Conservation (phyloP, 64 coral and sea anemone genomes). For the Porites australiensis region DNA sequence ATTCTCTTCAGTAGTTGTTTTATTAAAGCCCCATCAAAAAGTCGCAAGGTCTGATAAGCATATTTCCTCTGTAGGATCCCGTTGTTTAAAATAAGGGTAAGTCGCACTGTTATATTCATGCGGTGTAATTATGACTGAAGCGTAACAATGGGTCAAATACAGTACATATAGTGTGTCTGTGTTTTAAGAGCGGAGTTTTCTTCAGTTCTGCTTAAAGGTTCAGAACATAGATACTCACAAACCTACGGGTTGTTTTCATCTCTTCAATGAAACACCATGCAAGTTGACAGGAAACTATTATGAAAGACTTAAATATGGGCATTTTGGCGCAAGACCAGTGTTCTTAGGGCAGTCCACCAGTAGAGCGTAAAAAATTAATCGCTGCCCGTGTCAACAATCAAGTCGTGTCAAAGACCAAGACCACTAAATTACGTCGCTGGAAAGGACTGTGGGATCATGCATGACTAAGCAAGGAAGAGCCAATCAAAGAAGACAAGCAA, state of each 20-base stretch:
- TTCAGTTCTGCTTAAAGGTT: not conserved
- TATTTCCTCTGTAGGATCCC: not conserved
- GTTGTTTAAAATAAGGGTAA: not conserved
- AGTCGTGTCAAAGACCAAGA: slow-evolving; percentile 26
- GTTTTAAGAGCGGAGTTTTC: not conserved
- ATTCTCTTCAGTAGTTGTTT: not conserved
- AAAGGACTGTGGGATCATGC: not conserved
- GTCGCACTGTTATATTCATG: no score
- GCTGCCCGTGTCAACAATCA: not conserved
- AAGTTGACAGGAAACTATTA: slow-evolving; percentile 20
- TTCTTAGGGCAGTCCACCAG: not conserved
- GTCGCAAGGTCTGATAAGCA: not conserved
- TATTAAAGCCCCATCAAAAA: not conserved
- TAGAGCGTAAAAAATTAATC: slow-evolving; percentile 45
- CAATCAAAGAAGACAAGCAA: not conserved
- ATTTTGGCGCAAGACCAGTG: not conserved
- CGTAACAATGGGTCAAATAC: not conserved
- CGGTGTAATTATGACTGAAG: no score
- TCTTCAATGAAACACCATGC: slow-evolving; percentile 9
- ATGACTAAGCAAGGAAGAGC: not conserved
- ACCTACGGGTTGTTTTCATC: slow-evolving; percentile 29
- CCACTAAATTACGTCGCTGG: slow-evolving; percentile 19
- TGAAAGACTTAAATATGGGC: slow-evolving; percentile 54
- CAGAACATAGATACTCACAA: not conserved
- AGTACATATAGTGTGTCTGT: not conserved